phyloP scores from a whole-genome alignment of 2,888 invertebrate species.

The Helicoverpa assulta region DNA sequence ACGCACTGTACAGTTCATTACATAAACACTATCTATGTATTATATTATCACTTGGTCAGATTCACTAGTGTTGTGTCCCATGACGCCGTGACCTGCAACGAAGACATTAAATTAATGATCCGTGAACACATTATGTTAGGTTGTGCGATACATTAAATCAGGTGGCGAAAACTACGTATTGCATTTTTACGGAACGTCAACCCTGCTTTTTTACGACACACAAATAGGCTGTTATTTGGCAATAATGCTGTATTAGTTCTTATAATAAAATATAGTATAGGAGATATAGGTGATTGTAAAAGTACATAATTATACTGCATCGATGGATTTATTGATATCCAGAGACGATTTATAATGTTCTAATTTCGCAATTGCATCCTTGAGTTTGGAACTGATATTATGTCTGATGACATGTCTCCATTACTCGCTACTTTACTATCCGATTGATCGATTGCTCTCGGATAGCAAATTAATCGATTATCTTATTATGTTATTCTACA shows the following conservation, averaged over 20 bases:
- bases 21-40: slow-evolving; percentile 66
- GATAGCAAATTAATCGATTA: slow-evolving; percentile 53
- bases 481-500: slow-evolving; percentile 48
- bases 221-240: slow-evolving; percentile 3
- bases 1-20: slow-evolving; percentile 67
- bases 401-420: slow-evolving; percentile 45
- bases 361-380: slow-evolving; percentile 38
- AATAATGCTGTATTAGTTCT: not conserved
- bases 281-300: slow-evolving; percentile 8
- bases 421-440: slow-evolving; percentile 40
- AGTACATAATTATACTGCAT: not conserved
- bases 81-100: slow-evolving; percentile 74
- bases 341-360: slow-evolving; percentile 15
- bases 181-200: slow-evolving; percentile 15
- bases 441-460: slow-evolving; percentile 47
- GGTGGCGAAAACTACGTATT: slow-evolving; percentile 9
- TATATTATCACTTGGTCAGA: slow-evolving; percentile 66
- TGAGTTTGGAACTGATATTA: slow-evolving; percentile 35
- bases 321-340: not conserved
- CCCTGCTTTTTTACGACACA: slow-evolving; percentile 9
- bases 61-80: slow-evolving; percentile 66
- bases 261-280: too few relatives aligned
- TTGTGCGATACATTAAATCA: slow-evolving; percentile 41
- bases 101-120: slow-evolving; percentile 65
- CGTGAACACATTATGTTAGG: slow-evolving; percentile 47